phyloP scores from a whole-genome alignment of 2,113 vertebrate species.

The Eudyptes chrysolophus region DNA sequence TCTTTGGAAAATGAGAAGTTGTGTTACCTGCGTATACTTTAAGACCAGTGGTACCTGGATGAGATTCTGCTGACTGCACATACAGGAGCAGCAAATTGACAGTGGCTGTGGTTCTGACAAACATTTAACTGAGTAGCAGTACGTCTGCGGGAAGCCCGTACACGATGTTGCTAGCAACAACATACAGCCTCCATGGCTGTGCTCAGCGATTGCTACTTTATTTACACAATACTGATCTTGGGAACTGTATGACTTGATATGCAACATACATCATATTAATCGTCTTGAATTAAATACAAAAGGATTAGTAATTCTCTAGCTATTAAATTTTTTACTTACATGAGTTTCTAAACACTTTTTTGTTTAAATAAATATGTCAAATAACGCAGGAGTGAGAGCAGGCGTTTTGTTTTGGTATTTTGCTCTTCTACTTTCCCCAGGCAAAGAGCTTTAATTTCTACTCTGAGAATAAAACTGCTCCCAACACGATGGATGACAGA shows the following conservation, averaged over 20 bases:
- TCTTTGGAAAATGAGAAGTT: neutral
- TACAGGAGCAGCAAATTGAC: neutral
- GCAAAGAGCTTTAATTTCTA: constrained; percentile 58
- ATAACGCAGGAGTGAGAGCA: constrained; percentile 56
- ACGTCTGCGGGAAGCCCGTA: neutral
- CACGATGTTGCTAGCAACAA: neutral
- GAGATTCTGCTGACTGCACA: neutral
- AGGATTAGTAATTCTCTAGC: constrained; percentile 50
- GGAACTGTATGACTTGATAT: neutral
- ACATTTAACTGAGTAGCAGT: neutral
- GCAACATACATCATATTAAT: constrained; percentile 32
- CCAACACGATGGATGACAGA: constrained; percentile 61
- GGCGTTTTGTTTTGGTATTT: constrained; percentile 52
- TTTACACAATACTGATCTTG: neutral
- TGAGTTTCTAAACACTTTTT: constrained; percentile 58
- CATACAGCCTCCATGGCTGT: neutral
- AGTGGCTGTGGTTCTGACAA: constrained; percentile 21
- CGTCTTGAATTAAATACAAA: constrained; percentile 28
- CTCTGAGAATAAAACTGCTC: constrained; percentile 67
- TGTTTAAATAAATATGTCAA: constrained; percentile 63
- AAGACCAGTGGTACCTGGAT: neutral
- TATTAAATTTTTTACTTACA: constrained; percentile 64
- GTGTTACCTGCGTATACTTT: neutral
- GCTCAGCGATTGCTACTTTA: neutral
- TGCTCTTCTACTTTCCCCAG: constrained; percentile 64